Evolutionary conservation across 2,888 invertebrate species (phyloP), one percentile per base, ranked within the genome.

Genomic region (Calameuta filiformis): DNA sequence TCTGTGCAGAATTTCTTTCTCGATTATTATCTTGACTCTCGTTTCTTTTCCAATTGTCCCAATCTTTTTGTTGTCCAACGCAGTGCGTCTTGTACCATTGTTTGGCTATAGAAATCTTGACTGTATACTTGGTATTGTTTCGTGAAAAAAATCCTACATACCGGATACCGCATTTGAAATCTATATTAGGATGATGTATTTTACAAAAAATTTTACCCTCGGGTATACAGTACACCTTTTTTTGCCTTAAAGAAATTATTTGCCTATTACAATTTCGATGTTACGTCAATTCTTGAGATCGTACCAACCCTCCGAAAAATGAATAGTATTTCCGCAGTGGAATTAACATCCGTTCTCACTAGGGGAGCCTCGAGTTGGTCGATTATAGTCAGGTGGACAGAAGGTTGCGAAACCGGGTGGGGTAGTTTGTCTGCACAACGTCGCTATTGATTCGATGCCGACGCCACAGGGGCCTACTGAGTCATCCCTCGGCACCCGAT

Each of bases 381-480:
- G 56, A 56, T 56, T 56, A 23, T 23, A 56, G 56, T 56, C 23
- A 56, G 56, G 56, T 56, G 23, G 56, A 23, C 56, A 56, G 56
- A 23, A 56, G 56, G 56, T 56, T 56, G 56, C 9, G 56, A 56
- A 23, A 23, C 23, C 23, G 56, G 23, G 56, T 56, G 56, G 56
- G 56, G 56, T 56, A 56, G 56, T 56, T 56, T 23, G 56, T 23
- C 56, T 56, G 56, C 71, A 71, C 71, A 15, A 71, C 31, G 71
- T 71, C 71, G 34, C 33, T 71, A 71, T 71, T 34, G 71, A 71
- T 71, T 71, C 71, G 71, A 71, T 34, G 71, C 71, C 33, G 56
- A 56, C 56, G 56, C 56, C 71, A 34, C 71, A 12, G 31, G 15
- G 23, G 11, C 71, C 31, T 71, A 15, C 31, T 34, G 71, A 71